Evolutionary conservation across 1,140 invertebrate species (phyloP), one percentile per base, ranked within the genome.

Genomic region (Calosoma granatense): DNA sequence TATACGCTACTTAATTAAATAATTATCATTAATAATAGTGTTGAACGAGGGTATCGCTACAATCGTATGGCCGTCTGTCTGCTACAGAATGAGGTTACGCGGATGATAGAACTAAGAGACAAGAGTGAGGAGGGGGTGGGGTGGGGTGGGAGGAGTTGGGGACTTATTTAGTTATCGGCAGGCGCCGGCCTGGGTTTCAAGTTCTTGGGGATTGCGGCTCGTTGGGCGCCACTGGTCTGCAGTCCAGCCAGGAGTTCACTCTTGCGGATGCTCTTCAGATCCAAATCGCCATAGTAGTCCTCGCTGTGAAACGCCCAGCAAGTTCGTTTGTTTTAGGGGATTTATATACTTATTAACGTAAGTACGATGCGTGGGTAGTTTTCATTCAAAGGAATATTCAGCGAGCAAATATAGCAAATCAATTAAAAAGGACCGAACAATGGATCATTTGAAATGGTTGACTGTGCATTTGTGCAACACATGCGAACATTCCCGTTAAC

Each of bases 211-310:
- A 61, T 20, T 12, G 69, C 59, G 54, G 75, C 72, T 65, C 74
- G 75, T 21, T 69, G 66, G 57, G 76, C 73, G 63, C 78, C 79
- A 66, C 80, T 81, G 71, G 78, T 79, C 67, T 83, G 80, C 65
- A 89, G 79, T 63, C 90, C 90, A 64, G 87, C 78, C 67, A 89
- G 79, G 61, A 93, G 81, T 74, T 92, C 89, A 75, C 87, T 90
- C 80, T 94, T 94, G 75, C 89, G 86, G 80, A 94, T 90, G 76
- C 84, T 83, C 82, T 94, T 94, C 76, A 94, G 77, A 76, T 94
- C 90, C 81, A 94, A 74, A 74, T 94, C 91, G 63, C 92, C 92
- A 70, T 95, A 95, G 82, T 95, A 95, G 82, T 94, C 90, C 81
- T 94, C 91, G 81, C 92, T 92, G 82, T 74, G 76, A 80, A 78